phyloP scores from a whole-genome alignment of 2,797 vertebrate genomes.

The Sebastes steindachneri region DNA sequence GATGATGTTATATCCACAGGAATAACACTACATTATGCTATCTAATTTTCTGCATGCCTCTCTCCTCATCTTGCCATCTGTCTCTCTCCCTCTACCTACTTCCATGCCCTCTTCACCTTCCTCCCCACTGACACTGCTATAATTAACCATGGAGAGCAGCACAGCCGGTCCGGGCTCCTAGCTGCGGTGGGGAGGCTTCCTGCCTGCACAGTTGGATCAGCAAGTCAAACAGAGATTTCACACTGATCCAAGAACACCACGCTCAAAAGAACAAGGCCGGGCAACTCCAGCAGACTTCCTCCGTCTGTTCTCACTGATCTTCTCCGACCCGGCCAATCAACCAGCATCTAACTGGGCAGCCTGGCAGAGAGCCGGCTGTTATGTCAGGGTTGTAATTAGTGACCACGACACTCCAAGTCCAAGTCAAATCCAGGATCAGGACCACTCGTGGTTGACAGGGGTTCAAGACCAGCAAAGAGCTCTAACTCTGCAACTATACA shows the following conservation, averaged over 20 bases:
- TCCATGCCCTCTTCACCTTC: constrained; percentile 37
- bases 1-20: neutral
- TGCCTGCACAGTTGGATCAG: constrained; percentile 42
- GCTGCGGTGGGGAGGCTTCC: constrained; percentile 45
- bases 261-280: constrained; percentile 48
- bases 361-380: constrained; percentile 25
- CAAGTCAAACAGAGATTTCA: constrained; percentile 42
- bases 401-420: neutral
- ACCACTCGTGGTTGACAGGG: neutral
- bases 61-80: constrained; percentile 24
- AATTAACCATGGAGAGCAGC: constrained; percentile 60
- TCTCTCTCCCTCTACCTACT: constrained; percentile 12
- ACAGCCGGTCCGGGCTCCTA: constrained; percentile 40
- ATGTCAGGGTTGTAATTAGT: constrained; percentile 27
- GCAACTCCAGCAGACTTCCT: constrained; percentile 28
- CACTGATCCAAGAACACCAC: constrained; percentile 48
- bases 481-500: neutral
- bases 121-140: constrained; percentile 48
- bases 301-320: constrained; percentile 50
- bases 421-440: constrained; percentile 3
- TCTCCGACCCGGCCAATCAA: constrained; percentile 6
- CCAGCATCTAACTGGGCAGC: constrained; percentile 19
- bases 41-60: neutral
- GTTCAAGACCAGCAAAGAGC: neutral
- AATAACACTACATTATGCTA: neutral